Evolutionary conservation across 2,113 vertebrate genomes (phyloP).

Genomic region (Machaerirhynchus nigripectus): DNA sequence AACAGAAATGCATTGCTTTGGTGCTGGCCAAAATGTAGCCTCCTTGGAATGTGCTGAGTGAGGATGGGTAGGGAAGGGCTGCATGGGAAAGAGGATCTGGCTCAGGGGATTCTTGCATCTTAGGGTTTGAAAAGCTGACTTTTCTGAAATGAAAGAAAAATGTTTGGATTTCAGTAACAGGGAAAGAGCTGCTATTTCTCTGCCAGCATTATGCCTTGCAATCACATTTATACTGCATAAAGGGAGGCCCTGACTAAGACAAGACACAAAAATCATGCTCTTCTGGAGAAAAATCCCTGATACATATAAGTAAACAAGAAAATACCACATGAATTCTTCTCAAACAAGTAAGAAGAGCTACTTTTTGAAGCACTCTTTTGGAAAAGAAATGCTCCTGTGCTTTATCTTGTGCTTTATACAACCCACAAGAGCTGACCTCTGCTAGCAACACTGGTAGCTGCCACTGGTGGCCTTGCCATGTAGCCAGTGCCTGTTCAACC

Average conservation of each 20-base stretch:
- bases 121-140: background rate
- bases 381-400: background rate
- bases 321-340: background rate
- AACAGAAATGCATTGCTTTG: background rate
- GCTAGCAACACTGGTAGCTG: background rate
- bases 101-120: background rate
- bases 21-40: background rate
- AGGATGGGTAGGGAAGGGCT: background rate
- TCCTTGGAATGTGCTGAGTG: background rate
- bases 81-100: background rate
- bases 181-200: background rate
- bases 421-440: accelerated
- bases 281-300: background rate
- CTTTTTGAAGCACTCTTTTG: background rate
- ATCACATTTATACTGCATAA: background rate
- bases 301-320: background rate
- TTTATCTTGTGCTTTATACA: background rate
- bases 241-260: background rate
- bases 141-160: background rate
- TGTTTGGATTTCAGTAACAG: background rate
- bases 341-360: background rate
- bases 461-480: background rate
- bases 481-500: background rate
- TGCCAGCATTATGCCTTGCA: background rate
- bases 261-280: background rate